Conservation (phyloP, 2,113 vertebrate species). For the Peucedramus taeniatus region DNA sequence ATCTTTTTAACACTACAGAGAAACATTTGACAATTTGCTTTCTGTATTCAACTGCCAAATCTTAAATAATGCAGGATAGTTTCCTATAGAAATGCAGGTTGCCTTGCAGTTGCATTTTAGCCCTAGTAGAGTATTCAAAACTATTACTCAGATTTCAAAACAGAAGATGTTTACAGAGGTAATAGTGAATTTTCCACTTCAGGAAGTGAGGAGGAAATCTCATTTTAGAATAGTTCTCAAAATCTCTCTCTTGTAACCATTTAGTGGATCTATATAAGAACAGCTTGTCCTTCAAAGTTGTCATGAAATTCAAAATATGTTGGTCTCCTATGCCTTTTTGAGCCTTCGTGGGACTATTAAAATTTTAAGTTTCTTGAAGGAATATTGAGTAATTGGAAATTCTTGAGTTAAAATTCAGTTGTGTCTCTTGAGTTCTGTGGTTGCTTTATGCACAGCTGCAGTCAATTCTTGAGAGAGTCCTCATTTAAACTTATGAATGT, state of each 20-base stretch:
- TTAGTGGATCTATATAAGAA: not conserved
- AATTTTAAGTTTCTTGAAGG: not conserved
- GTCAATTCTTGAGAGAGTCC: not conserved
- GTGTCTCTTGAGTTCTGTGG: not conserved
- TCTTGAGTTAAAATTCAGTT: not conserved
- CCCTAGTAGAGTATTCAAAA: not conserved
- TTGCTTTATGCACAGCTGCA: not conserved
- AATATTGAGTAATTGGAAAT: not conserved
- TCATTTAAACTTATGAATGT: not conserved
- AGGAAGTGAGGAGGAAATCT: not conserved
- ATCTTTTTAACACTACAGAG: not conserved
- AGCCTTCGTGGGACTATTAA: not conserved
- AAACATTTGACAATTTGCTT: not conserved
- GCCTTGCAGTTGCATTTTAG: not conserved
- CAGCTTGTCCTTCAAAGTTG: not conserved
- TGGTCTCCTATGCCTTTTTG: not conserved
- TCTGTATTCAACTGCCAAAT: not conserved
- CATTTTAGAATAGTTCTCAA: not conserved
- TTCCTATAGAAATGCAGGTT: not conserved
- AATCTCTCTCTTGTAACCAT: slow-evolving; percentile 17
- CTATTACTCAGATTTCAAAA: not conserved
- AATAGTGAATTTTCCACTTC: not conserved
- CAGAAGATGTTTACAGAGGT: not conserved
- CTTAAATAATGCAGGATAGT: not conserved
- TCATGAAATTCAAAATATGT: not conserved